Conservation (phyloP, 1,140 invertebrate genomes). For the Caerostris darwini region DNA sequence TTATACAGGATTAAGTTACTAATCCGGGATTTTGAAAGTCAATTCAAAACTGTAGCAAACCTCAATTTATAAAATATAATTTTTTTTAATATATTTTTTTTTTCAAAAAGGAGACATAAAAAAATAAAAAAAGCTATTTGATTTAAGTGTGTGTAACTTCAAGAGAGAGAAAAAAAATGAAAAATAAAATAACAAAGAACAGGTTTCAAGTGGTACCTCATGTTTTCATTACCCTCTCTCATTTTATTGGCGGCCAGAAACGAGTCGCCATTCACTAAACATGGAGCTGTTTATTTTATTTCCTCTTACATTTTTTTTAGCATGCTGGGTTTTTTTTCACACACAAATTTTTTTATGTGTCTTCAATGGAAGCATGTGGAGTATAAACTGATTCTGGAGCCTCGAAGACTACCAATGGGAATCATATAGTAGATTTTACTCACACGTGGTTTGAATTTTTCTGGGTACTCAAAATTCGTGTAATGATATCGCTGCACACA, state of each 20-base stretch:
- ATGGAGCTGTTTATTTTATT: constrained; percentile 53
- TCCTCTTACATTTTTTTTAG: constrained; percentile 33
- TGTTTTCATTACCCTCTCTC: constrained; percentile 8
- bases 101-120: no score
- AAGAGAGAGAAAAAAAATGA: neutral
- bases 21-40: no score
- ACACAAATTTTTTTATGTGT: neutral
- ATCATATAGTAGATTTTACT: neutral
- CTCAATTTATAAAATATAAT: no score
- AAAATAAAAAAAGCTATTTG: no score
- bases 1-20: no score
- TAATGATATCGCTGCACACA: neutral
- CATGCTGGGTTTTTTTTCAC: neutral
- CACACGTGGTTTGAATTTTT: neutral
- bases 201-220: neutral
- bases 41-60: no score
- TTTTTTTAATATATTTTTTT: no score
- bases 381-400: neutral
- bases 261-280: constrained; percentile 57
- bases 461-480: neutral
- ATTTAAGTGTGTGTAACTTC: neutral
- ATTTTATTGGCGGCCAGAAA: constrained; percentile 1
- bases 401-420: neutral
- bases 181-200: neutral
- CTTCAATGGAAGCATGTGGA: neutral